Evolutionary conservation across 2,113 vertebrate species (phyloP).

Genomic region (Puffinus mauretanicus): DNA sequence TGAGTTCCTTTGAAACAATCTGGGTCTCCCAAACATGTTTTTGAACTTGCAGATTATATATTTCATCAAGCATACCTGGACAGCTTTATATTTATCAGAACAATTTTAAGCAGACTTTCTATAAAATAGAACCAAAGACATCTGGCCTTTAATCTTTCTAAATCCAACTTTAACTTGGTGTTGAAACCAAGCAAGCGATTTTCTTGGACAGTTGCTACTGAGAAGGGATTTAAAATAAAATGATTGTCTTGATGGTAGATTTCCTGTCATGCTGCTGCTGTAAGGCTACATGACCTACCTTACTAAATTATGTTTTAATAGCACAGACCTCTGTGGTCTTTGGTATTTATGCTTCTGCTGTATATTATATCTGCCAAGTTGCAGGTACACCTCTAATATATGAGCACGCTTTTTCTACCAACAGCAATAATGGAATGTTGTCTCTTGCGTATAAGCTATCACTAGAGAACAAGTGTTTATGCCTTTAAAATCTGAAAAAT

Average conservation of each 20-base stretch:
- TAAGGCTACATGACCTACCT: background rate
- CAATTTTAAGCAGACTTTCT: background rate
- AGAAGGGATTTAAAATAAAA: conserved; percentile 14
- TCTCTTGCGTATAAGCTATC: background rate
- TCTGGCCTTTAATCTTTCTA: conserved; percentile 4
- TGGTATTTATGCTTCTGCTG: conserved; percentile 28
- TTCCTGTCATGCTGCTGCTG: background rate
- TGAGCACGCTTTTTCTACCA: background rate
- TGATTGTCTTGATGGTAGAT: conserved; percentile 15
- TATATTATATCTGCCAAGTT: conserved; percentile 10
- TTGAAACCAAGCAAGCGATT: background rate
- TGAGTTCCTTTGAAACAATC: background rate
- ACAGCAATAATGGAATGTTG: background rate
- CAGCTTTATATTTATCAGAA: background rate
- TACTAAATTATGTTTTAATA: conserved; percentile 32
- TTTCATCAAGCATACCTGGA: background rate
- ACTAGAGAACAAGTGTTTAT: background rate
- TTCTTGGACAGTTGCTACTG: background rate
- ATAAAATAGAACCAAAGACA: background rate
- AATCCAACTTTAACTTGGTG: background rate
- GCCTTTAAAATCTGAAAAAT: background rate
- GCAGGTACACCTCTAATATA: background rate
- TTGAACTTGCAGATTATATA: background rate
- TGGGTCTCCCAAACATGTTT: background rate
- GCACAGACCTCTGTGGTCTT: background rate